Base-by-base conservation (phyloP, 2,888 invertebrate genomes). In the Eledona agricola region DNA sequence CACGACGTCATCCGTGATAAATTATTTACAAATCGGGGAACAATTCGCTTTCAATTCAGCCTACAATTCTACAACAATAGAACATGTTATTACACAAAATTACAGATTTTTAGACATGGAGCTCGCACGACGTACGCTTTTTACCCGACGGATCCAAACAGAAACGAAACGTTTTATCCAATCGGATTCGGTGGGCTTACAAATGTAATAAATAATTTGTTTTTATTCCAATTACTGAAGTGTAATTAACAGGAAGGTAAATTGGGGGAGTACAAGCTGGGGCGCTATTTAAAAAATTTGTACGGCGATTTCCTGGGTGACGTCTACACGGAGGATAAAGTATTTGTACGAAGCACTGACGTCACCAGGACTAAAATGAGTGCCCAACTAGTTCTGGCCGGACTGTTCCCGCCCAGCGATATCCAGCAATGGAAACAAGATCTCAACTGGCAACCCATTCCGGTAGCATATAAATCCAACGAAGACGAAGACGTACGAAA, bases 111-210 rank as follows among this genome's bases (percentile, higher is more conserved):
- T 71, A 80, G 90, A 29, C 90, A 91, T 79, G 90, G 90, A 11
- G 85, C 87, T 61, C 78, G 90, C 63, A 86, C 88, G 54, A 89
- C 89, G 2, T 83, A 84, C 35, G 34, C 79, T 80, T 63, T 83
- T 11, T 90, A 87, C 70, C 86, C 88, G 3, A 85, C 78, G 57
- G 89, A 90, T 77, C 85, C 85, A 1, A 78, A 86, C 60, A 78
- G 29, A 17, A 81, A 86, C 66, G 79, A 82, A 57, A 79, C 81
- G 5, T 82, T 82, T 72, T 84, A 83, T 78, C 88, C 88, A 9
- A 83, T 82, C 59, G 89, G 89, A 29, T 86, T 84, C 80, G 88
- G 88, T 42, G 88, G 89, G 69, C 75, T 91, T 35, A 89, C 90
- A 29, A 84, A 83, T 74, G 89, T 88, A 78, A 42, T 11, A 2